Base-by-base conservation (phyloP, 2,113 vertebrate species). In the Alectura lathami region DNA sequence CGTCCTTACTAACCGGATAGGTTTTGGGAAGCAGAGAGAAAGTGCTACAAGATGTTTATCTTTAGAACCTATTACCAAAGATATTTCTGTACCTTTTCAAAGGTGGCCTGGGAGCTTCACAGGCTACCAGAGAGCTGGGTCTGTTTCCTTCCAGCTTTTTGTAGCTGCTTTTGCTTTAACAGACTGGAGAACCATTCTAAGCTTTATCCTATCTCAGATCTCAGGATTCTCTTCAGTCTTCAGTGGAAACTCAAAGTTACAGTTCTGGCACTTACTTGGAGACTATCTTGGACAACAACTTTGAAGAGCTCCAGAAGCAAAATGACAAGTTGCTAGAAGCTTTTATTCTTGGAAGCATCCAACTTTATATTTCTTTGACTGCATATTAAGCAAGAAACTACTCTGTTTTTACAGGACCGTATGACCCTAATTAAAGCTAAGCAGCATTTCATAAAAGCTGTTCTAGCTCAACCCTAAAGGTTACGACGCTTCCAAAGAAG, bases 41-140 rank as follows among this genome's bases (percentile, higher is more conserved):
- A 22, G 47, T 2, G 24, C 66, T 6, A 63, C 5, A 85, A 29
- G 5, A 81, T 15, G 10, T 43, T 64, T n/a, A 79, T 34, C 24
- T 63, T 42, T n/a, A 45, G 4, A 50, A 38, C 63, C 38, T 67
- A 2, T n/a, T n/a, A 51, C 20, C 32, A 76, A 56, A 24, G 2
- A 67, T 5, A 6, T 43, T 3, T 59, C 43, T 42, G 27, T 64
- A 30, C 17, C 27, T 43, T 85, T 59, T 32, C 8, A 5, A 29
- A 87, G 7, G 3, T 1, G 24, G 53, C 24, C 17, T 15, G 42
- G 5, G 2, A 79, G 43, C 91, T n/a, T 79, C 0, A 0, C 20
- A 50, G 82, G 54, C n/a, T 80, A 30, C 6, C 36, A 45, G 6
- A 60, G 9, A 32, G 21, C 13, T 76, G 9, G 20, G 14, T 53